Conservation (phyloP, 2,113 vertebrate genomes). For the Phrynosoma blainvillii region DNA sequence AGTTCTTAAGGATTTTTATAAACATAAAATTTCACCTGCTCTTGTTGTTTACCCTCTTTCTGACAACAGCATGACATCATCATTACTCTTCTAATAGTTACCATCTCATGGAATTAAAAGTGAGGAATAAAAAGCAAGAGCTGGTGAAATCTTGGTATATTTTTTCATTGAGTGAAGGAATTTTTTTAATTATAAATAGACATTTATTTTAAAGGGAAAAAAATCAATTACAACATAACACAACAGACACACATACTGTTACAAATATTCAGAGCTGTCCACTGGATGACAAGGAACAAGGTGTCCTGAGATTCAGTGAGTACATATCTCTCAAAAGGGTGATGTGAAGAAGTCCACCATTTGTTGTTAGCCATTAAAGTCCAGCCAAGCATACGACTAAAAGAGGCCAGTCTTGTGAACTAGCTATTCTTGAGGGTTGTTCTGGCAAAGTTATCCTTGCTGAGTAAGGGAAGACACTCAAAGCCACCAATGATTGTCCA, state of each 20-base stretch:
- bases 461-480: slow-evolving; percentile 71
- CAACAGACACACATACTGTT: slow-evolving; percentile 62
- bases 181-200: slow-evolving; percentile 59
- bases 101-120: slow-evolving; percentile 26
- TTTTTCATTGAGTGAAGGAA: slow-evolving; percentile 22
- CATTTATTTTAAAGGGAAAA: slow-evolving; percentile 55
- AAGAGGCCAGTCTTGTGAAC: slow-evolving; percentile 50
- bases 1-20: slow-evolving; percentile 38
- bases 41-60: slow-evolving; percentile 27
- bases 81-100: slow-evolving; percentile 5
- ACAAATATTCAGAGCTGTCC: slow-evolving; percentile 71
- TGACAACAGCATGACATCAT: background rate
- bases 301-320: slow-evolving; percentile 71
- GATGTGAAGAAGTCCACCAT: slow-evolving; percentile 61
- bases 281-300: slow-evolving; percentile 67
- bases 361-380: slow-evolving; percentile 65
- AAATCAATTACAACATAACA: slow-evolving; percentile 63
- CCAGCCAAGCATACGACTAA: slow-evolving; percentile 38
- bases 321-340: slow-evolving; percentile 67
- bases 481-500: slow-evolving; percentile 69
- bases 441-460: slow-evolving; percentile 71
- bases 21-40: slow-evolving; percentile 57
- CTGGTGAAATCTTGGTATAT: slow-evolving; percentile 57
- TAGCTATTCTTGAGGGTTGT: slow-evolving; percentile 73
- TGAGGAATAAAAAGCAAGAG: slow-evolving; percentile 38